phyloP scores from a whole-genome alignment of 2,113 vertebrate genomes.

The Thamnaconus septentrionalis region DNA sequence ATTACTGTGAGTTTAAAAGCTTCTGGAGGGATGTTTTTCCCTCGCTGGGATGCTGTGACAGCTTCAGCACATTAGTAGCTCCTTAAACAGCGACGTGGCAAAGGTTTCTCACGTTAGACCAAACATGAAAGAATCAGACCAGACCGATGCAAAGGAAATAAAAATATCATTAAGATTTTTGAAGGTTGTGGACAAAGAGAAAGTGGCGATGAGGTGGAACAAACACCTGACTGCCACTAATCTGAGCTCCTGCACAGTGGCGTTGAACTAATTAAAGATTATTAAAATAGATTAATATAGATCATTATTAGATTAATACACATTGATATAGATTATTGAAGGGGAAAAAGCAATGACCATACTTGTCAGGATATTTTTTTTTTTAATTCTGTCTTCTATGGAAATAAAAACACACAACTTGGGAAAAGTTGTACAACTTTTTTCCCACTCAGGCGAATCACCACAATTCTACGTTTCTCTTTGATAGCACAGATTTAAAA shows the following conservation, averaged over 20 bases:
- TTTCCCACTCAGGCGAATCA: too few relatives aligned
- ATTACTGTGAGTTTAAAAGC: constrained; percentile 15
- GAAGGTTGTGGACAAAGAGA: too few relatives aligned
- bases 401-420: too few relatives aligned
- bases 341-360: too few relatives aligned
- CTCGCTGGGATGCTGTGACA: constrained; percentile 16
- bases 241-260: too few relatives aligned
- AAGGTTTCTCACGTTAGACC: constrained; percentile 1
- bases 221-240: background rate
- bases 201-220: background rate
- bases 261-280: too few relatives aligned
- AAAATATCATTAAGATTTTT: background rate
- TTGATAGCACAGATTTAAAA: too few relatives aligned
- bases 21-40: constrained; percentile 16
- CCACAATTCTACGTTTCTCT: too few relatives aligned
- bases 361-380: too few relatives aligned
- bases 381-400: too few relatives aligned
- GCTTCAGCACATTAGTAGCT: constrained; percentile 20
- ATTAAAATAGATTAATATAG: background rate
- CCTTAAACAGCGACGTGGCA: background rate
- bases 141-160: background rate
- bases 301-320: background rate
- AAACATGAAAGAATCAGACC: too few relatives aligned
- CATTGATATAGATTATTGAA: background rate
- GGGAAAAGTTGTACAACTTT: too few relatives aligned